These are phyloP conservation scores for Spodoptera exigua DNA, from an alignment of 2,888 invertebrate species.

Conservation along the genomic window DNA sequence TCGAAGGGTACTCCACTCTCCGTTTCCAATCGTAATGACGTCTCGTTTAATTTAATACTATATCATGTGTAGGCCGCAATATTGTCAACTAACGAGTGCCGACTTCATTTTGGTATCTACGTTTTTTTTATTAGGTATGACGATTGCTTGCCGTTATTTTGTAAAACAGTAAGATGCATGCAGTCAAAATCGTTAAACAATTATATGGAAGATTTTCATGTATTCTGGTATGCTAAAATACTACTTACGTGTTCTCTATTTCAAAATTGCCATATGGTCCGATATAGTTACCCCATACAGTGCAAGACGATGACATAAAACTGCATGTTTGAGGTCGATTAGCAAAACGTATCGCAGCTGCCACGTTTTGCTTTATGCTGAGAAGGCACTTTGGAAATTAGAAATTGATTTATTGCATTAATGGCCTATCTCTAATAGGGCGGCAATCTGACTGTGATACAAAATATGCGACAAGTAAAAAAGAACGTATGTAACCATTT, in stretches of 20 bases:
- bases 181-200: no score
- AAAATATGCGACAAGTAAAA: slow-evolving; percentile 16
- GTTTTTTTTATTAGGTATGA: background rate
- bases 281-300: background rate
- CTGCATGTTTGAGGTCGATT: background rate
- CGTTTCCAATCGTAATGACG: slow-evolving; percentile 41
- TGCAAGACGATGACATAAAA: background rate
- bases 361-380: slow-evolving; percentile 4
- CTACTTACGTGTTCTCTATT: slow-evolving; percentile 12
- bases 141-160: slow-evolving; percentile 13
- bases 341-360: background rate
- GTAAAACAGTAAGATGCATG: slow-evolving; percentile 32
- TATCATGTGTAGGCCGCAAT: slow-evolving; percentile 76
- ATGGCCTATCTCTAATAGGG: background rate
- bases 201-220: no score
- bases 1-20: slow-evolving; percentile 25
- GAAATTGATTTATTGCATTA: background rate
- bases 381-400: slow-evolving; percentile 27
- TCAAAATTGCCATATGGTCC: background rate
- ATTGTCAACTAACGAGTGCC: slow-evolving; percentile 69
- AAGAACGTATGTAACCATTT: slow-evolving; percentile 6
- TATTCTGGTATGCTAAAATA: background rate
- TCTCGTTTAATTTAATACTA: slow-evolving; percentile 50
- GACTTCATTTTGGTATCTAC: slow-evolving; percentile 21
- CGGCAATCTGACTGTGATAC: slow-evolving; percentile 31